Base-by-base conservation (phyloP, 2,797 vertebrate species). In the Lates japonicus region DNA sequence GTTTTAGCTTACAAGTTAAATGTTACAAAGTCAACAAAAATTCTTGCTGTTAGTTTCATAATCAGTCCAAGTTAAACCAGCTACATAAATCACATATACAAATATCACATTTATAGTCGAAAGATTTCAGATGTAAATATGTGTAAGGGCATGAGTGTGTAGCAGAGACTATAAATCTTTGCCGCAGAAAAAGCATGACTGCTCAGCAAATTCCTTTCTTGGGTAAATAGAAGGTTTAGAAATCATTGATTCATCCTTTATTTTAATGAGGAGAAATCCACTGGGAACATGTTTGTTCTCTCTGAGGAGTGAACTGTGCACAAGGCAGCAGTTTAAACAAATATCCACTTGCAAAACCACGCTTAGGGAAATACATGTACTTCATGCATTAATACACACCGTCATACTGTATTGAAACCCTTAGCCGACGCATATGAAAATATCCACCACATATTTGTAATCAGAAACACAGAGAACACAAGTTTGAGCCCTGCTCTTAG, bases 201-300 rank as follows among this genome's bases (percentile, higher is more conserved):
- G 77, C 81, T 87, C 84, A 88, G 88, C 85, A 84, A n/a, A 70
- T 78, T 87, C 49, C 48, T 44, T n/a, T 68, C 14, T 79, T 49
- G 72, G 57, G 83, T 86, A 85, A 88, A 85, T 60, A 76, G 44
- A 74, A 75, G 77, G 65, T 83, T 86, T 83, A 77, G 74, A 82
- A 90, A 88, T 90, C 84, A 91, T 90, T 81, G 87, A 92, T 90
- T 88, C n/a, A 52, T 90, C 79, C 89, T 91, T 85, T 88, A 90
- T 86, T 88, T 87, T 90, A 91, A 92, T 82, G 84, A 93, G 84
- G 75, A 84, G 78, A 33, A 71, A 31, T 80, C 90, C 73, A 20
- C 42, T 3, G 85, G 81, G 87, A 77, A 6, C 31, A 1, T 1
- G 13, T 76, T 10, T 58, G 64, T n/a, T 77, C 52, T 82, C 84